Base-by-base conservation (phyloP, 2,888 invertebrate genomes). In the Archaeoteleia sp. region DNA sequence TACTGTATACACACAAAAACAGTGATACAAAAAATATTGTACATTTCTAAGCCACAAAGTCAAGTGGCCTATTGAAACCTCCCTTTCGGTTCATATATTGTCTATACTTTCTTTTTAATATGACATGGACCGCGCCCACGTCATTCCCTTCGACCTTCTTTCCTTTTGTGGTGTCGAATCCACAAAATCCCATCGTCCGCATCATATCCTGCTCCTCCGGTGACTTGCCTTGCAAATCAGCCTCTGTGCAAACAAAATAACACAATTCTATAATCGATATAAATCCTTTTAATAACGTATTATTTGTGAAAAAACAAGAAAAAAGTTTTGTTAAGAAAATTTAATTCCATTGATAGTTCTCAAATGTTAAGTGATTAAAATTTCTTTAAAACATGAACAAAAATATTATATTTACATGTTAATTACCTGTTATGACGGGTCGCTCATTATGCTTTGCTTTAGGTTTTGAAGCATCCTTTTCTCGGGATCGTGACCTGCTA, bases 41-140 rank as follows among this genome's bases (percentile, higher is more conserved):
- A 9, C 3, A 25, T 8, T 45, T 46, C 25, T 88, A 96, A 72
- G 96, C 96, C 72, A 98, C 96, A 87, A 97, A 97, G 87, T 99
- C 98, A 71, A 99, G 87, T 30, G 98, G 98, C 82, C 98, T 89
- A 87, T 99, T 99, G 87, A 99, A 99, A 53, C 98, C 99, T 70
- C 99, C 99, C 86, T 97, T 96, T 68, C 99, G 90, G 87, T 99
- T 99, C 99, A 99, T 99, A 84, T 99, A 99, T 87, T 99, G 98
- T 77, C 98, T 91, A 86, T 97, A 98, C 87, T 97, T 96, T 77
- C 98, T 89, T 87, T 98, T 97, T 65, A 97, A 89, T 69, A 97
- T 96, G 58, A 98, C 95, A 85, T 98, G 97, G 70, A 97, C 97
- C 17, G 93, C 94, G n/a, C 96, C 97, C 51, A 91, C 91, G 77